These are phyloP conservation scores for Peromyscus eremicus DNA, from an alignment of 2,797 vertebrate genomes.

Conservation along the genomic window DNA sequence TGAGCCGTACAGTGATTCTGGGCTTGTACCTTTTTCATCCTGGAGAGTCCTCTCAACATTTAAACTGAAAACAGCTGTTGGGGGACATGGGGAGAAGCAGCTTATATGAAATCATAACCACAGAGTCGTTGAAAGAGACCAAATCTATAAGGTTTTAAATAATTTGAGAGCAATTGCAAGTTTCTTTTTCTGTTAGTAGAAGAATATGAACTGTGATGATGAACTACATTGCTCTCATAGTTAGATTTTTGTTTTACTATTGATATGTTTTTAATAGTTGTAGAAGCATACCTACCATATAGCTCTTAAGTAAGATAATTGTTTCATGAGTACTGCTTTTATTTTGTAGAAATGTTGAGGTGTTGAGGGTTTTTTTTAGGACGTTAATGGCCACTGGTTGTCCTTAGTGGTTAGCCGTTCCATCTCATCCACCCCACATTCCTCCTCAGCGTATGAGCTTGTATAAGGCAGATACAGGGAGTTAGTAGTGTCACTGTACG, in stretches of 20 bases:
- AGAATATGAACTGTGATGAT: slow-evolving; percentile 12
- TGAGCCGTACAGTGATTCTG: background rate
- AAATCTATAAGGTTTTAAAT: slow-evolving; percentile 14
- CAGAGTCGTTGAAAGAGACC: background rate
- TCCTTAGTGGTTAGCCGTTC: slow-evolving; percentile 4
- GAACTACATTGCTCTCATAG: background rate
- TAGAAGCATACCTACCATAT: slow-evolving; percentile 13
- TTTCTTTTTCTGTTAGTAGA: background rate
- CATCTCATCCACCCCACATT: background rate
- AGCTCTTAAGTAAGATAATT: background rate
- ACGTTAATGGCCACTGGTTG: background rate
- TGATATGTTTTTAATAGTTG: slow-evolving; percentile 35
- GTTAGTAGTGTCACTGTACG: background rate
- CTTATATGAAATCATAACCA: slow-evolving; percentile 40
- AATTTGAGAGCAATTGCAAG: slow-evolving; percentile 1
- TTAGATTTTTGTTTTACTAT: background rate
- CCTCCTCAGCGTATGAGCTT: background rate
- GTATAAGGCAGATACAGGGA: background rate
- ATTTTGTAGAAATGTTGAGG: background rate
- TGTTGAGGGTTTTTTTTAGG: background rate
- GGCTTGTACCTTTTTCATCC: background rate
- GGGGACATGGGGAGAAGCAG: background rate
- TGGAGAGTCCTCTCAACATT: background rate
- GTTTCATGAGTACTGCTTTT: background rate
- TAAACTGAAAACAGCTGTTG: background rate